Conservation (phyloP, 2,888 invertebrate species). For the Chorisops tibialis region DNA sequence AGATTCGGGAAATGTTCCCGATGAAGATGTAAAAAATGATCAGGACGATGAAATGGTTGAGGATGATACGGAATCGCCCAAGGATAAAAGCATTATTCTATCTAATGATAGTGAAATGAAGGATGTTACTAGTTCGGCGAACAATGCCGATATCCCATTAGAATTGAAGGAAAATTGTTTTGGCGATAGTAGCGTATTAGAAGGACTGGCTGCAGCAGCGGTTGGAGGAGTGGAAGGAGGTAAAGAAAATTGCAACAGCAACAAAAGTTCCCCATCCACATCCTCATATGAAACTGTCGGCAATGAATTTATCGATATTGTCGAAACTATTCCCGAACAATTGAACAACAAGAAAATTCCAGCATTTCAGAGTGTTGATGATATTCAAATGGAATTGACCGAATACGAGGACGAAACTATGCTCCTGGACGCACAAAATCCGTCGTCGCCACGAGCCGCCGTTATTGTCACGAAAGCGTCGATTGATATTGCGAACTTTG, state of each 20-base stretch:
- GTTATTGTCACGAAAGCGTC: constrained; percentile 72
- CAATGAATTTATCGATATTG: constrained; percentile 49
- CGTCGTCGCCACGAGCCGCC: constrained; percentile 56
- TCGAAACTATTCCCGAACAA: constrained; percentile 36
- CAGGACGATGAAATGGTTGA: constrained; percentile 29
- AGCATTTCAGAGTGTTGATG: constrained; percentile 53
- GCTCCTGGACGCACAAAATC: constrained; percentile 35
- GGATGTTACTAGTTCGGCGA: not conserved
- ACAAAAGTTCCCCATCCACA: constrained; percentile 47
- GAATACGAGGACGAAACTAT: constrained; percentile 39
- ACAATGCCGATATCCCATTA: constrained; percentile 18
- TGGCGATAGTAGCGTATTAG: constrained; percentile 21
- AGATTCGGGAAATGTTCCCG: constrained; percentile 51
- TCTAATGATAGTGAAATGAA: not conserved
- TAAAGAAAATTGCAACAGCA: constrained; percentile 29
- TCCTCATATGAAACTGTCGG: constrained; percentile 52
- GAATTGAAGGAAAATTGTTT: constrained; percentile 35
- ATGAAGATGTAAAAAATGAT: constrained; percentile 49
- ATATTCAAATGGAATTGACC: constrained; percentile 52
- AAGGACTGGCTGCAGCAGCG: not conserved
- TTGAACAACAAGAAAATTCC: constrained; percentile 41
- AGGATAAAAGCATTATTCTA: constrained; percentile 32
- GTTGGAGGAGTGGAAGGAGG: not conserved
- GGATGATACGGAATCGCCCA: constrained; percentile 42
- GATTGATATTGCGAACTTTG: constrained; percentile 58